Conservation (phyloP, 2,888 invertebrate species). For the Rhingia rostrata region DNA sequence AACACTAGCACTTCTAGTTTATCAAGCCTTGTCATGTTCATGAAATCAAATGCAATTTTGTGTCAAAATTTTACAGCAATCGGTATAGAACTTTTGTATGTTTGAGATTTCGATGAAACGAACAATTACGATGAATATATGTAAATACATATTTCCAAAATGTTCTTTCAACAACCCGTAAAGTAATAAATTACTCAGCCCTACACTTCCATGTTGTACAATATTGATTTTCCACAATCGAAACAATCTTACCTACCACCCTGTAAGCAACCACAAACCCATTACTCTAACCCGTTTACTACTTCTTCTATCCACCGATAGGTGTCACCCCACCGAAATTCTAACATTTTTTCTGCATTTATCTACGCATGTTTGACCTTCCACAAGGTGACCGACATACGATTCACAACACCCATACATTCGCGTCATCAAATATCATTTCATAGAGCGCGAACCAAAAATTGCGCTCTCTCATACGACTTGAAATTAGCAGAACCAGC, state of each 20-base stretch:
- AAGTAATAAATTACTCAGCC: no score
- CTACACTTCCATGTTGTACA: constrained; percentile 27
- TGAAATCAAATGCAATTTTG: no score
- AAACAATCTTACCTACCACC: constrained; percentile 7
- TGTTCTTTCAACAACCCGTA: no score
- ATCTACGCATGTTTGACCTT: constrained; percentile 84
- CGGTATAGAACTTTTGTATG: no score
- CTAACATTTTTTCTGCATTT: constrained; percentile 54
- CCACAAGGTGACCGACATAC: constrained; percentile 84
- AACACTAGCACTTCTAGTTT: no score
- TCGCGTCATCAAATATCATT: constrained; percentile 2
- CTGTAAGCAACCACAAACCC: not conserved
- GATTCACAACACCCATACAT: constrained; percentile 54
- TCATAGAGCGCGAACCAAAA: not conserved
- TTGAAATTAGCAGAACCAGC: not conserved
- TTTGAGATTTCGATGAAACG: no score
- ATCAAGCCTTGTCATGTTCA: no score
- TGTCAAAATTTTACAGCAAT: no score
- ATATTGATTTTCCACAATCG: constrained; percentile 76
- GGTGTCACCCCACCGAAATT: constrained; percentile 51
- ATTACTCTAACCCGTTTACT: not conserved
- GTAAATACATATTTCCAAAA: no score
- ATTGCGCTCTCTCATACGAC: constrained; percentile 4
- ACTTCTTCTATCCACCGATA: constrained; percentile 24
- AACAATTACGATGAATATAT: no score